Percentiles rank a stretch among this genome's conserved stretches.
phyloP scores from a whole-genome alignment of 2,888 invertebrate genomes.

The Monochamus alternatus region DNA sequence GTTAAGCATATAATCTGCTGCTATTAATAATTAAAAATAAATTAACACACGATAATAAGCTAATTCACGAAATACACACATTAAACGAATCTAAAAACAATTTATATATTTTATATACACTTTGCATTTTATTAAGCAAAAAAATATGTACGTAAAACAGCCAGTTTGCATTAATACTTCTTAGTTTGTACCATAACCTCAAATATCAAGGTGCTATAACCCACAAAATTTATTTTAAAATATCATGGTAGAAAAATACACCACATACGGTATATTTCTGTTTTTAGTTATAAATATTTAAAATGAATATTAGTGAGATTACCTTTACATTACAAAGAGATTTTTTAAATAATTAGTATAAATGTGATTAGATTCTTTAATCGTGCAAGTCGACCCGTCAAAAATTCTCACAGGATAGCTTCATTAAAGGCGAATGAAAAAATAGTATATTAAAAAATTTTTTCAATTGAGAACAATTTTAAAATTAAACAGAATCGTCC shows the following conservation, averaged over 20 bases:
- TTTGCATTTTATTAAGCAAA: constrained; percentile 8
- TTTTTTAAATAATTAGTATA: neutral
- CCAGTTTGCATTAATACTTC: constrained; percentile 11
- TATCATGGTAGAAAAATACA: neutral
- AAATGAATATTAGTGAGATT: neutral
- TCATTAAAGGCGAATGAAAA: neutral
- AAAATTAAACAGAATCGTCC: constrained; percentile 3
- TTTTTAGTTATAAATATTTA: neutral
- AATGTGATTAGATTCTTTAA: constrained; percentile 26
- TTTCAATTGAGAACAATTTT: constrained; percentile 9
- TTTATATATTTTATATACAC: constrained; percentile 10
- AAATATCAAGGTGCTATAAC: constrained; percentile 6
- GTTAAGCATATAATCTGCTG: constrained; percentile 6
- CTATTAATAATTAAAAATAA: constrained; percentile 6
- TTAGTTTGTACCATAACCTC: constrained; percentile 10
- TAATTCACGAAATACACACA: constrained; percentile 24
- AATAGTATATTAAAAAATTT: neutral
- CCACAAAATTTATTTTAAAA: constrained; percentile 5
- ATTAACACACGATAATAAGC: constrained; percentile 17
- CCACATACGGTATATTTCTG: neutral
- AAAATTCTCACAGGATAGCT: constrained; percentile 5
- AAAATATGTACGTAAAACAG: neutral
- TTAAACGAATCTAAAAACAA: constrained; percentile 28
- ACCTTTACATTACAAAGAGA: neutral
- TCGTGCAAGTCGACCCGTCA: constrained; percentile 20